Conservation (phyloP, 2,888 invertebrate species). For the Melipona beecheii region DNA sequence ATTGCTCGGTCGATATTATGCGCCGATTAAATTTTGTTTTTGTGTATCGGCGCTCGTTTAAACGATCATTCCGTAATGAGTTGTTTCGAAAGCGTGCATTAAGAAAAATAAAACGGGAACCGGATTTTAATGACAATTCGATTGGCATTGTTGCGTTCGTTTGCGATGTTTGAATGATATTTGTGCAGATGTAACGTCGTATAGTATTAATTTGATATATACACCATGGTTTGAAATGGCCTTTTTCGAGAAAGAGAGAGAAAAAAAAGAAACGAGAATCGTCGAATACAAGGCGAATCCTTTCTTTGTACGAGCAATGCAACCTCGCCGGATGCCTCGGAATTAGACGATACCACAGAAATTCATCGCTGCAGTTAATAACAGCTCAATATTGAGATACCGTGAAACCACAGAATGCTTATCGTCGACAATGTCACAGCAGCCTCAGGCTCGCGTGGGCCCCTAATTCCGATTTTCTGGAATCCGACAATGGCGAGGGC, state of each 20-base stretch:
- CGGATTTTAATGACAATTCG: not conserved
- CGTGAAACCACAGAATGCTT: constrained; percentile 56
- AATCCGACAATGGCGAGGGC: constrained; percentile 21
- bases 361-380: constrained; percentile 48
- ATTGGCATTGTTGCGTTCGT: not conserved
- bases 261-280: no score
- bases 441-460: constrained; percentile 37
- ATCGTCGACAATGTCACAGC: constrained; percentile 26
- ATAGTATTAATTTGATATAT: not conserved
- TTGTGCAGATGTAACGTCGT: not conserved
- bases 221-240: no score
- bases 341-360: constrained; percentile 19
- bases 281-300: no score
- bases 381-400: constrained; percentile 51
- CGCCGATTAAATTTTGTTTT: not conserved
- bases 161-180: not conserved
- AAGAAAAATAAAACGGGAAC: not conserved
- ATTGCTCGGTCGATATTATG: not conserved
- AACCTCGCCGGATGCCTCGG: not conserved
- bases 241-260: no score
- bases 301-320: not conserved
- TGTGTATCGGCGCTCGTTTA: no score
- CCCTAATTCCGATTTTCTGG: constrained; percentile 36
- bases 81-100: not conserved
- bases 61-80: not conserved